Base-by-base conservation (phyloP, 2,888 invertebrate species). In the Eilema sororculum region DNA sequence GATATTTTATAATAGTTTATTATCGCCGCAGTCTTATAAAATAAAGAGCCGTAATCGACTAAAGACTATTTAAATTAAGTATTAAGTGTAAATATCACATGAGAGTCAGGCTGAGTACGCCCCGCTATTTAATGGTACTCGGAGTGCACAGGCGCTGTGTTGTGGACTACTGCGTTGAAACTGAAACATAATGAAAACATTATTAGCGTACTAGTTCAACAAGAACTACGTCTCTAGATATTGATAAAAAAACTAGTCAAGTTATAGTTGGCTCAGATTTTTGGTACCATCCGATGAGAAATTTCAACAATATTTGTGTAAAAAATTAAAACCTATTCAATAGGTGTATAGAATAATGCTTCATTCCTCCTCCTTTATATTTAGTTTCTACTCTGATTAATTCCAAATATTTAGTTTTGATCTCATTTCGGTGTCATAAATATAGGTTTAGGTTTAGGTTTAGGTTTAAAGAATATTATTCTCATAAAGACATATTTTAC, bases 121-220 rank as follows among this genome's bases (percentile, higher is more conserved):
- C 67, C 68, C 79, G 69, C 71, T 71, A 0, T 79, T 77, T 93
- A 92, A 88, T 93, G 92, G 89, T 91, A 91, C 76, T 94, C 94
- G 85, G 91, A 91, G 82, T 91, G 93, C 46, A 89, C 93, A 28
- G 95, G 95, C 60, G 94, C 95, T 46, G 95, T 94, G 89, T 95
- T 95, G 91, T 95, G 94, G 64, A 95, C 95, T 65, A 95, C 89
- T 60, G 95, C 95, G 91, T 95, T 95, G 92, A 95, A 95, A 77
- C 95, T 95, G 92, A 65, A 71, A 71, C 37, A 71, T 2, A n/a
- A 56, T 24, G 25, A 28, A 57, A 3, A 25, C 10, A n/a, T 60
- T 60, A 52, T 20, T 52, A 52, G 20, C 9, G 20, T 52, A 52
- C 20, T 20, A 46, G 6, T 20, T 6, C 41, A 4, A 5, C 20